Conservation (phyloP, 1,140 invertebrate species). For the Aphelenchoides fujianensis region DNA sequence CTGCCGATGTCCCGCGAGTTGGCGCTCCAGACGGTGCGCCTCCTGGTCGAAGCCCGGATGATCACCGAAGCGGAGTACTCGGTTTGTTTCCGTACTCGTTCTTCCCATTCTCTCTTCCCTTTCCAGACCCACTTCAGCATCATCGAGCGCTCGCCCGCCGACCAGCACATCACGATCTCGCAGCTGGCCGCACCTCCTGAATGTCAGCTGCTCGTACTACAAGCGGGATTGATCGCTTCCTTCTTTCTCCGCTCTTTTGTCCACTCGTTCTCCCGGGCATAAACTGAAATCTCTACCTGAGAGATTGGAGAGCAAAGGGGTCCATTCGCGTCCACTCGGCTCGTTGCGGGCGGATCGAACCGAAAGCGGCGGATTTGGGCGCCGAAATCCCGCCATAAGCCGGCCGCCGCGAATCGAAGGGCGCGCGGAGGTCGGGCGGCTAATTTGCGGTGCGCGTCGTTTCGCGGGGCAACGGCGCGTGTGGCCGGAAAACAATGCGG, state of each 20-base stretch:
- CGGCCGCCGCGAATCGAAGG: not conserved
- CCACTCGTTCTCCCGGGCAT: not conserved
- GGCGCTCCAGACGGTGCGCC: not conserved
- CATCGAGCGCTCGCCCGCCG: not conserved
- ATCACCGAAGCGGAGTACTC: slow-evolving; percentile 17
- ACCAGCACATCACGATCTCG: slow-evolving; percentile 8
- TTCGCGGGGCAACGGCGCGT: too few species aligned
- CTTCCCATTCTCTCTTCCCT: not conserved
- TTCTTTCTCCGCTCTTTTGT: too few species aligned
- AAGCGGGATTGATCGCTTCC: not conserved
- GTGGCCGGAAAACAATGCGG: too few species aligned
- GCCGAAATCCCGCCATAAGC: not conserved
- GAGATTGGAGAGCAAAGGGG: not conserved
- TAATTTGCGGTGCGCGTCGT: not conserved
- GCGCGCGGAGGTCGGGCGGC: too few species aligned
- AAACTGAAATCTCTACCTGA: not conserved
- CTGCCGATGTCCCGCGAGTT: slow-evolving; percentile 11
- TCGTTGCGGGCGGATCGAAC: not conserved
- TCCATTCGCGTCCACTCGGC: too few species aligned
- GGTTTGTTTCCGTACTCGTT: not conserved
- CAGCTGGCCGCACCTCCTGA: not conserved
- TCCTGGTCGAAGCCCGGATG: not conserved
- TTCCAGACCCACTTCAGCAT: not conserved
- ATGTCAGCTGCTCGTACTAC: not conserved
- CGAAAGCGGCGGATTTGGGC: not conserved